Percentiles rank a stretch among this genome's conserved stretches.
These are phyloP conservation scores for Helobdella robusta DNA, from an alignment of 2,888 invertebrate genomes.

Conservation along the genomic window DNA sequence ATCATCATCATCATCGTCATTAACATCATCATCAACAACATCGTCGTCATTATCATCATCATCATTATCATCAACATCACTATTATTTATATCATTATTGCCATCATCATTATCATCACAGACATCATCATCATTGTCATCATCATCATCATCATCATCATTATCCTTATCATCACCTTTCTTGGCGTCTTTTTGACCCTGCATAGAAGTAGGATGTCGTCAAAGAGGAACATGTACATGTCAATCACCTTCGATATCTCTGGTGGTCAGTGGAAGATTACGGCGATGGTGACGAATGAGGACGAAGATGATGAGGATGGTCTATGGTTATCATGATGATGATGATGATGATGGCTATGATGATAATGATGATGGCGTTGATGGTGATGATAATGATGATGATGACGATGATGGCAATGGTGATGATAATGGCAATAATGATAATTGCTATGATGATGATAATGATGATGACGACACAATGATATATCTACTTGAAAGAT, in stretches of 20 bases:
- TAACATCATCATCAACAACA: too few species aligned
- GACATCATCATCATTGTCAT: too few species aligned
- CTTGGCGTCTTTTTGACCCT: constrained; percentile 55
- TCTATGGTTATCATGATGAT: too few species aligned
- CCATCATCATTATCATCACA: too few species aligned
- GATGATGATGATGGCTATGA: neutral
- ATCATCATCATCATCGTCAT: too few species aligned
- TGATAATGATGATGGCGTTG: neutral
- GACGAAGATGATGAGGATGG: neutral
- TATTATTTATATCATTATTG: too few species aligned
- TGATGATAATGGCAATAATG: neutral
- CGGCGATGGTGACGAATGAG: neutral
- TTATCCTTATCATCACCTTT: too few species aligned
- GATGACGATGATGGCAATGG: neutral
- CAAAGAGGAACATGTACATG: constrained; percentile 58
- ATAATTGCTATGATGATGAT: neutral
- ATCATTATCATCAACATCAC: too few species aligned
- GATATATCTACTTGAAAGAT: neutral
- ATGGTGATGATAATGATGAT: neutral
- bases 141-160: too few species aligned
- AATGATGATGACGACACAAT: neutral
- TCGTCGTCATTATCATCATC: too few species aligned
- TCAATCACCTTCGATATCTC: constrained; percentile 56
- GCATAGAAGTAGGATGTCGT: constrained; percentile 58
- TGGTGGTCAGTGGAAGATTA: constrained; percentile 33